These are phyloP conservation scores for Drosophila dives DNA, from an alignment of 2,888 invertebrate species.

Conservation along the genomic window DNA sequence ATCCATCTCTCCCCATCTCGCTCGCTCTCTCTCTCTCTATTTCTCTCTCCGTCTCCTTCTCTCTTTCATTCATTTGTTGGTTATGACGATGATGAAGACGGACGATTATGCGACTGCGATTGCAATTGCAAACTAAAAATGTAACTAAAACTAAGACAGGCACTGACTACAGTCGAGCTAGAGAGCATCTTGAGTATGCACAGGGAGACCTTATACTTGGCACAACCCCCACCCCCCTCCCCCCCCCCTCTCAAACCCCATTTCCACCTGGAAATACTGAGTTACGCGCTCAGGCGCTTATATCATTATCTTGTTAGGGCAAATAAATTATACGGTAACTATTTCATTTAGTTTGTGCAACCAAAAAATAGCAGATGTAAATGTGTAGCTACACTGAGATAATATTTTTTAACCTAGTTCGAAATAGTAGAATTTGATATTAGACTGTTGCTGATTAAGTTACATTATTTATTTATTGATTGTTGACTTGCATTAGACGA, in stretches of 20 bases:
- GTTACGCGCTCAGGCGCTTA: conserved; percentile 57
- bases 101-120: conserved; percentile 58
- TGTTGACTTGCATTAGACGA: not conserved
- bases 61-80: conserved; percentile 9
- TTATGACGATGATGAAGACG: conserved; percentile 54
- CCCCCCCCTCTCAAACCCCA: too few species aligned
- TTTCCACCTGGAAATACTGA: not conserved
- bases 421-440: not conserved
- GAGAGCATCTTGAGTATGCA: not conserved
- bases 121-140: conserved; percentile 10
- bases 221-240: conserved; percentile 39
- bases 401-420: not conserved
- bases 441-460: not conserved
- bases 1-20: conserved; percentile 3
- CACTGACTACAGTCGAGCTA: not conserved
- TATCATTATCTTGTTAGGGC: conserved; percentile 66
- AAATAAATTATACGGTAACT: conserved; percentile 78
- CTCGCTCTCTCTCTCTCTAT: not conserved
- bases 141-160: conserved; percentile 38
- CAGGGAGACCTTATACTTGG: conserved; percentile 60
- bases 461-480: not conserved
- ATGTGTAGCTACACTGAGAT: conserved; percentile 27
- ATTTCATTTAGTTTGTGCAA: conserved; percentile 74
- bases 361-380: conserved; percentile 37
- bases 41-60: not conserved